A percentile compares a stretch with the other conserved stretches of the same genome.
Evolutionary conservation across 2,113 vertebrate species (phyloP).

Genomic region (Shinisaurus crocodilurus): DNA sequence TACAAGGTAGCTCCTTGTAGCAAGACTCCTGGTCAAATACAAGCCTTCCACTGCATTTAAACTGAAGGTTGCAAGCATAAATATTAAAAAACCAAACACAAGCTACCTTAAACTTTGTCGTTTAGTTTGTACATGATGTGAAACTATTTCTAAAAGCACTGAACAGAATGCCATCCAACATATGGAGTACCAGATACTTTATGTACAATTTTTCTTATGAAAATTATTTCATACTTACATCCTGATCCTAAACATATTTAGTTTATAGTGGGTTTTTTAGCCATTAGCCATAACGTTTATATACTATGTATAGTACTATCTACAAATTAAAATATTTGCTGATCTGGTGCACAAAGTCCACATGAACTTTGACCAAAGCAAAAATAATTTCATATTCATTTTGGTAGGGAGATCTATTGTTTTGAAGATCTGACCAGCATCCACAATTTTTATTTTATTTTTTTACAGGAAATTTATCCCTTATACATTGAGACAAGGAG

Average conservation of each 20-base stretch:
- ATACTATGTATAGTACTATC: not conserved
- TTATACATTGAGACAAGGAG: not conserved
- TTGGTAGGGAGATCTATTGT: not conserved
- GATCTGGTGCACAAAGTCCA: not conserved
- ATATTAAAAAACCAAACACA: constrained; percentile 58
- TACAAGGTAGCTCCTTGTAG: constrained; percentile 40
- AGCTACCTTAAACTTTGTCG: constrained; percentile 56
- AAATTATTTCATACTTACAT: not conserved
- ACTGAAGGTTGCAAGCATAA: constrained; percentile 43
- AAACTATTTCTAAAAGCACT: constrained; percentile 36
- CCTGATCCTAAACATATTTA: not conserved
- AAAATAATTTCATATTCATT: not conserved
- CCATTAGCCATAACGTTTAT: not conserved
- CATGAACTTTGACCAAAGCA: not conserved
- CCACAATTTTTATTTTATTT: not conserved
- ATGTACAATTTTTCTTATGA: not conserved
- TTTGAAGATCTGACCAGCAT: not conserved
- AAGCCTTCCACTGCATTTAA: constrained; percentile 51
- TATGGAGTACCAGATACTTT: constrained; percentile 14
- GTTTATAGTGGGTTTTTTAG: no score
- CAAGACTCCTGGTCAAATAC: constrained; percentile 16
- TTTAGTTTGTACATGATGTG: constrained; percentile 51
- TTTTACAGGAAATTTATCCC: not conserved
- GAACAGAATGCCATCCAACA: constrained; percentile 19
- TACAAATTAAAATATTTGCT: not conserved